Evolutionary conservation across 2,888 invertebrate species (phyloP), one percentile per base, ranked within the genome.

Genomic region (Alitta virens): DNA sequence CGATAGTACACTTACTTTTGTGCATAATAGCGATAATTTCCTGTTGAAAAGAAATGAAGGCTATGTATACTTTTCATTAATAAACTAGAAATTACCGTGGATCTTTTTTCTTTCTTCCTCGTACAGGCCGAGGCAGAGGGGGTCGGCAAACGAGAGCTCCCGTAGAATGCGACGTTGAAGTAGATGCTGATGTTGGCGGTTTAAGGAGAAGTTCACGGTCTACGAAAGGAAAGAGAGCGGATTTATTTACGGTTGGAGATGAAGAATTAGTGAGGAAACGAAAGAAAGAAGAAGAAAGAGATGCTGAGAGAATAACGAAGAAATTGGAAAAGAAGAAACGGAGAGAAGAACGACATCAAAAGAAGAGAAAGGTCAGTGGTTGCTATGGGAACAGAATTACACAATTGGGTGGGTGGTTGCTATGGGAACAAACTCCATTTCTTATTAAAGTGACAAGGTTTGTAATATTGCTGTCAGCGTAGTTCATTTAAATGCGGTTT

Each of bases 141-240:
- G 18, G n/a, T 16, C 12, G 49, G 1, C 7, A 23, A 7, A 2
- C 49, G 7, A 23, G 49, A 57, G 27, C 46, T 46, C n/a, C 7
- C 18, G 18, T 43, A 49, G 25, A 26, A 80, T 81, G 70, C 78
- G 78, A 68, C 79, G 76, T 68, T 72, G 68, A 68, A 74, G 71
- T 66, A 70, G 53, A 59, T 61, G 40, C 59, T 18, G 42, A 53
- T 14, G 54, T 21, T 5, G 33, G 33, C 5, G 33, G 33, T 56
- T 55, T 68, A 16, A 18, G 70, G n/a, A 18, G 70, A 26, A 69
- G 68, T 14, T 27, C 66, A n/a, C 50, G 69, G 43, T 54, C 68
- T 1, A 70, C 66, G 49, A 68, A 66, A 25, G 69, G 69, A 14
- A 70, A 66, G 61, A 50, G 67, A 21, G 49, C 55, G 1, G 55